Percentiles rank a stretch among this genome's conserved stretches.
phyloP scores from a whole-genome alignment of 2,888 invertebrate genomes.

The Yponomeuta plumbellus region DNA sequence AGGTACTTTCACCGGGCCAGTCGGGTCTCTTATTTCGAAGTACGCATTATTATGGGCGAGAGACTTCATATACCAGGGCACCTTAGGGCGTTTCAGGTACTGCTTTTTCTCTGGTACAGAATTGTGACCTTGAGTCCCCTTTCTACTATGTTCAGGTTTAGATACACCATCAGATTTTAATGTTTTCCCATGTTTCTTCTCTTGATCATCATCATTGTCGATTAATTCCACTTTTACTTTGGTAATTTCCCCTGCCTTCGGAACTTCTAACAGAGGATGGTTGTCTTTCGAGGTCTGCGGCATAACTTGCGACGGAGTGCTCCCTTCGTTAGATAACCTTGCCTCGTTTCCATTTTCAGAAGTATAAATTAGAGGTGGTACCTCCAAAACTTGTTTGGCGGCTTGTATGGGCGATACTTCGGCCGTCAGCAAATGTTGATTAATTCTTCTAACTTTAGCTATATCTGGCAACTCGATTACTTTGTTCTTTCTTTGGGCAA shows the following conservation, averaged over 20 bases:
- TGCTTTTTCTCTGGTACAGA: no score
- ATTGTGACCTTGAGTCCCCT: no score
- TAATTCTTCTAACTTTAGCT: conserved; percentile 46
- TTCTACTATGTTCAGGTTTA: no score
- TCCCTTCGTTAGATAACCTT: background rate
- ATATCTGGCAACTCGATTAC: conserved; percentile 51
- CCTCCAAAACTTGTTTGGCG: no score
- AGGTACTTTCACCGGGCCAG: background rate
- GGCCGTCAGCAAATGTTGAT: conserved; percentile 52
- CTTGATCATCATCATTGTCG: background rate
- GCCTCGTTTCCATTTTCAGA: background rate
- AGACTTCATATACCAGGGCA: background rate
- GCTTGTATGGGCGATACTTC: conserved; percentile 49
- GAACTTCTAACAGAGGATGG: background rate
- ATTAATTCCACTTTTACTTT: background rate
- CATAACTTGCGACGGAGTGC: background rate
- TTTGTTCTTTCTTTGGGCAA: conserved; percentile 41
- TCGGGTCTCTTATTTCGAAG: background rate
- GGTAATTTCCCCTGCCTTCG: background rate
- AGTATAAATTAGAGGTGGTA: background rate
- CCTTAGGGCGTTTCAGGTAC: background rate
- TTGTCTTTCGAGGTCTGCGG: background rate
- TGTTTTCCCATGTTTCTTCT: background rate
- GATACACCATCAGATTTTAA: background rate
- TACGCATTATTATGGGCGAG: background rate